These are phyloP conservation scores for Coptotermes formosanus DNA, from an alignment of 1,140 invertebrate species.

Conservation along the genomic window DNA sequence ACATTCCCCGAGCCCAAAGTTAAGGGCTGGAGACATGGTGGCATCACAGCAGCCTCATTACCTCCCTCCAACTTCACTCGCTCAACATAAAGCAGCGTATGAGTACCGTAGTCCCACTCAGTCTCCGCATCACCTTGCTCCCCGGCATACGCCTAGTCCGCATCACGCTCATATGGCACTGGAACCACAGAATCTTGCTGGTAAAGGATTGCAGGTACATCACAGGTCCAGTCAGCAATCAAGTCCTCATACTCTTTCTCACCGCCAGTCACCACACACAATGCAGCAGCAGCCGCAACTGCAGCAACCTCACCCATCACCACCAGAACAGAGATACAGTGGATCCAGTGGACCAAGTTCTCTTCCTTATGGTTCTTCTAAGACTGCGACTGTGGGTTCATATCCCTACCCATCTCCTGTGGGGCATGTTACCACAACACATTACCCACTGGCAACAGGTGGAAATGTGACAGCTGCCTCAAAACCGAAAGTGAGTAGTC, in stretches of 20 bases:
- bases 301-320: slow-evolving; percentile 36
- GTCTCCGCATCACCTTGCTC: slow-evolving; percentile 52
- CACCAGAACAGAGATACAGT: slow-evolving; percentile 36
- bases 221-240: slow-evolving; percentile 36
- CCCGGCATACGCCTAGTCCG: slow-evolving; percentile 42
- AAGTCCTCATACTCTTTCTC: slow-evolving; percentile 38
- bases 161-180: slow-evolving; percentile 35
- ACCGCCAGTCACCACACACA: slow-evolving; percentile 39
- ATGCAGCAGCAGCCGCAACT: slow-evolving; percentile 28
- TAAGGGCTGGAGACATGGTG: slow-evolving; percentile 55
- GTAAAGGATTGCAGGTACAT: slow-evolving; percentile 39
- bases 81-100: slow-evolving; percentile 41
- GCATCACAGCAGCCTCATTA: slow-evolving; percentile 49
- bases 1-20: slow-evolving; percentile 63
- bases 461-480: slow-evolving; percentile 44
- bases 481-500: slow-evolving; percentile 74
- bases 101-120: slow-evolving; percentile 58
- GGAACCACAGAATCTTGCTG: slow-evolving; percentile 38
- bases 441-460: slow-evolving; percentile 43
- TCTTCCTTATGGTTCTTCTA: slow-evolving; percentile 35
- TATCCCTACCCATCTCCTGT: slow-evolving; percentile 40
- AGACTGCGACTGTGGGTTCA: slow-evolving; percentile 40
- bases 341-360: slow-evolving; percentile 26
- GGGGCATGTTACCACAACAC: slow-evolving; percentile 34
- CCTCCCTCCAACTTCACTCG: slow-evolving; percentile 52